A percentile compares a stretch with the other conserved stretches of the same genome.
phyloP scores from a whole-genome alignment of 2,797 vertebrate genomes.

The Craterocephalus amniculus region DNA sequence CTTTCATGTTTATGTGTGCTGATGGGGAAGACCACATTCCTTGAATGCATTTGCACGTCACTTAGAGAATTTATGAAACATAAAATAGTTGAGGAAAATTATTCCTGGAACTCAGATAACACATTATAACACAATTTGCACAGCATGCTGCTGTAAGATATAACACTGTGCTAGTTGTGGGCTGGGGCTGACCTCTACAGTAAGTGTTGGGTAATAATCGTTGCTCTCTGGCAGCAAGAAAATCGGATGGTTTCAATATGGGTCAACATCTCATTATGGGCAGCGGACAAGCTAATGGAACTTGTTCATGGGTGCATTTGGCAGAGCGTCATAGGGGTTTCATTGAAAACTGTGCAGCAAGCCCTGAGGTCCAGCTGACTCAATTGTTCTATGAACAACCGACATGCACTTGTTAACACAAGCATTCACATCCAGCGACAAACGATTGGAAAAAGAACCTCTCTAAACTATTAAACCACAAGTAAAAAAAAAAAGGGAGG shows the following conservation, averaged over 20 bases:
- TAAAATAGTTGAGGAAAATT: not conserved
- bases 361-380: slow-evolving; percentile 72
- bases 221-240: slow-evolving; percentile 14
- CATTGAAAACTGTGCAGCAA: slow-evolving; percentile 48
- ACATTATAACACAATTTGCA: no score
- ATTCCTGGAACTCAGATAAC: not conserved
- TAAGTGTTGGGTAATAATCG: slow-evolving; percentile 37
- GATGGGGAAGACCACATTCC: slow-evolving; percentile 16
- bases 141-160: slow-evolving; percentile 5
- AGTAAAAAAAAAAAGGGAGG: slow-evolving; percentile 25
- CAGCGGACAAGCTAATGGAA: slow-evolving; percentile 51
- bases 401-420: slow-evolving; percentile 19
- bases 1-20: slow-evolving; percentile 15
- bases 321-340: slow-evolving; percentile 42
- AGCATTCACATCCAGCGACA: slow-evolving; percentile 36
- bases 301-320: slow-evolving; percentile 54
- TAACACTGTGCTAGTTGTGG: slow-evolving; percentile 19
- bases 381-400: slow-evolving; percentile 61
- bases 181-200: slow-evolving; percentile 32
- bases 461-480: slow-evolving; percentile 53
- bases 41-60: slow-evolving; percentile 18
- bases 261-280: slow-evolving; percentile 42
- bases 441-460: slow-evolving; percentile 49
- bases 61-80: not conserved
- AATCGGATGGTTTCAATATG: slow-evolving; percentile 43